Conservation (phyloP, 2,888 invertebrate species). For the Tortricodes alternella region DNA sequence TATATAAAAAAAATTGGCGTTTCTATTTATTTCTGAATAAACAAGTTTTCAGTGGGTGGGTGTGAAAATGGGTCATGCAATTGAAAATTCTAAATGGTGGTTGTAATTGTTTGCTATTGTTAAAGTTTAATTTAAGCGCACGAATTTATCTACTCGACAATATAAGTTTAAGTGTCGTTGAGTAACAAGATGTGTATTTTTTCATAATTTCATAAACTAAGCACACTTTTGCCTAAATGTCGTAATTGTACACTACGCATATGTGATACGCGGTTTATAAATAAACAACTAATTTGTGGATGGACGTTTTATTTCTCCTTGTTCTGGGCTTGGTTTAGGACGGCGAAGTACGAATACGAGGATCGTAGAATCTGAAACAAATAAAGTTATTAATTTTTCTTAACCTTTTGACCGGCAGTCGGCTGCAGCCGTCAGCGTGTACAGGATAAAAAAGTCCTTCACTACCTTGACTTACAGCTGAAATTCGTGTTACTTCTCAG, state of each 20-base stretch:
- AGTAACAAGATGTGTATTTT: slow-evolving; percentile 61
- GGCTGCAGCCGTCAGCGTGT: no score
- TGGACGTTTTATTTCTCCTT: slow-evolving; percentile 42
- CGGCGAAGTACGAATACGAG: slow-evolving; percentile 74
- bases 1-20: background rate
- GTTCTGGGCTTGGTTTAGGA: slow-evolving; percentile 44
- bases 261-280: slow-evolving; percentile 80
- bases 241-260: slow-evolving; percentile 77
- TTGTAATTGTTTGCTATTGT: slow-evolving; percentile 62
- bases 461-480: no score
- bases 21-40: no score
- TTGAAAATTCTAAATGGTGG: slow-evolving; percentile 47
- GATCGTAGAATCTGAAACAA: slow-evolving; percentile 66
- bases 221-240: slow-evolving; percentile 78
- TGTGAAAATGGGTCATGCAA: background rate
- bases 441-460: no score
- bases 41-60: background rate
- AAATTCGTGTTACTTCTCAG: no score
- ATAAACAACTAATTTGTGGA: slow-evolving; percentile 73
- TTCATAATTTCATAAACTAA: slow-evolving; percentile 65
- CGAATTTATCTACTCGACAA: slow-evolving; percentile 72
- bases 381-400: background rate
- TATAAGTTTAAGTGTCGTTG: slow-evolving; percentile 55
- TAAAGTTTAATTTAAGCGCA: slow-evolving; percentile 68
- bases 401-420: no score